phyloP scores from a whole-genome alignment of 2,888 invertebrate genomes.

The Erynnis tages region DNA sequence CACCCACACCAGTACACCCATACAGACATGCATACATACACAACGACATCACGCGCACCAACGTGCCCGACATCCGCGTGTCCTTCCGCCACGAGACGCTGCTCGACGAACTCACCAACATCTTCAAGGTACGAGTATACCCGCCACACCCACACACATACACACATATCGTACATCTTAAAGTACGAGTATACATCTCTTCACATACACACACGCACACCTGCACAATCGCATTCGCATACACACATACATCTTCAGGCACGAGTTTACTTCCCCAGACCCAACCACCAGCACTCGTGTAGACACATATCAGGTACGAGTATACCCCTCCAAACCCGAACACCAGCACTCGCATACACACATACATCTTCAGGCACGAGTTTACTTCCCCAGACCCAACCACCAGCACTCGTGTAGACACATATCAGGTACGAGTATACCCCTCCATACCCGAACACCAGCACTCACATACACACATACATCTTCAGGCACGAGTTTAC shows the following conservation, averaged over 20 bases:
- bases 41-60: no score
- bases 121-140: constrained; percentile 94
- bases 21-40: no score
- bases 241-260: constrained; percentile 86
- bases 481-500: constrained; percentile 95
- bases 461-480: no score
- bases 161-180: no score
- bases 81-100: constrained; percentile 96
- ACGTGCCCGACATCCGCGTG: constrained; percentile 97
- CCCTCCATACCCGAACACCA: constrained; percentile 66
- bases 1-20: no score
- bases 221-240: no score
- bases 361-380: constrained; percentile 92
- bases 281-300: constrained; percentile 90
- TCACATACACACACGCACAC: no score
- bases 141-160: no score
- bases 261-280: constrained; percentile 92
- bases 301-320: constrained; percentile 90
- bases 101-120: constrained; percentile 94
- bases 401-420: constrained; percentile 88
- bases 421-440: constrained; percentile 94
- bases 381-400: constrained; percentile 93
- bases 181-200: no score
- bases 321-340: constrained; percentile 87
- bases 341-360: no score